Conservation (phyloP, 2,797 vertebrate species). For the Naso thynnoides region DNA sequence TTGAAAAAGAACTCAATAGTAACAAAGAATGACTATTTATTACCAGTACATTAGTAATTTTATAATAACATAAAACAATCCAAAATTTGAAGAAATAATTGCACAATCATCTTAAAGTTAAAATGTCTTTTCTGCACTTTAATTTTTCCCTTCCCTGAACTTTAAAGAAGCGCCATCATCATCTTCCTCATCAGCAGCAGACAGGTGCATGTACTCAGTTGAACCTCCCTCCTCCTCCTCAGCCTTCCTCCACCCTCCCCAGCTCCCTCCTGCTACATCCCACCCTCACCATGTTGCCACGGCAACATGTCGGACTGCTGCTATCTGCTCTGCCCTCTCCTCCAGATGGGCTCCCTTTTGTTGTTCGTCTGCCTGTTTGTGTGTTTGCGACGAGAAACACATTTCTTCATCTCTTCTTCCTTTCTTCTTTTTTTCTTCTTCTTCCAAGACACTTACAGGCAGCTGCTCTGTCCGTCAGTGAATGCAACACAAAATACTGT, state of each 20-base stretch:
- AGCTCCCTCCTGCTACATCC: constrained; percentile 65
- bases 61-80: not conserved
- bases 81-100: not conserved
- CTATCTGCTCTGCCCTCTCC: constrained; percentile 77
- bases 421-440: constrained; percentile 45
- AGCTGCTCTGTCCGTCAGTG: not conserved
- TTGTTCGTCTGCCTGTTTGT: constrained; percentile 30
- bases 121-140: not conserved
- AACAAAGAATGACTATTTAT: not conserved
- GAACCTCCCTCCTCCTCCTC: constrained; percentile 19
- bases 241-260: constrained; percentile 1
- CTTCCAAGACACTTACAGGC: constrained; percentile 21
- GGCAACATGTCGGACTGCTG: constrained; percentile 82
- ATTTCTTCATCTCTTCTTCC: constrained; percentile 25
- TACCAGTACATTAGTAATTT: not conserved
- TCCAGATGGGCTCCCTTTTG: constrained; percentile 83
- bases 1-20: constrained; percentile 3
- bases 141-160: constrained; percentile 23
- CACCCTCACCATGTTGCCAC: constrained; percentile 82
- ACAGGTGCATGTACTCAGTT: constrained; percentile 54
- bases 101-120: not conserved
- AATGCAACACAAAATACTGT: constrained; percentile 9
- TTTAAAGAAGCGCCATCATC: constrained; percentile 56
- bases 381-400: constrained; percentile 36
- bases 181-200: constrained; percentile 42